A percentile compares a stretch with the other conserved stretches of the same genome.
These are phyloP conservation scores for Valencia hispanica DNA, from an alignment of 2,797 vertebrate species.

Conservation along the genomic window DNA sequence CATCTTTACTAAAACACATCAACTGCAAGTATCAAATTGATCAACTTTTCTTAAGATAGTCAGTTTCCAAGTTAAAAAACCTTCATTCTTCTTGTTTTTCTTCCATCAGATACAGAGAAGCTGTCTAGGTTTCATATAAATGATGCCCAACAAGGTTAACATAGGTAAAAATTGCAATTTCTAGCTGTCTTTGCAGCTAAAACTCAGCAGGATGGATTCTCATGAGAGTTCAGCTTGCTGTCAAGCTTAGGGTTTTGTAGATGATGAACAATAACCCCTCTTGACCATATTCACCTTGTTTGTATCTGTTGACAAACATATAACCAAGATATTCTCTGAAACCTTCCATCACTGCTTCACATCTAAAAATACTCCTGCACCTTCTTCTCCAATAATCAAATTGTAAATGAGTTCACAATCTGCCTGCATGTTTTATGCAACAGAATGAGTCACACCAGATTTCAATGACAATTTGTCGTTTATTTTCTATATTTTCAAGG, in stretches of 20 bases:
- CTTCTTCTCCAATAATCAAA: slow-evolving; percentile 18
- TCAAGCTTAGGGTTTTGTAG: slow-evolving; percentile 26
- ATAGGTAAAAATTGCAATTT: background rate
- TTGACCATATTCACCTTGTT: slow-evolving; percentile 26
- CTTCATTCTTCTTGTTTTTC: background rate
- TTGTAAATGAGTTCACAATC: slow-evolving; percentile 23
- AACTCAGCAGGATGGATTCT: background rate
- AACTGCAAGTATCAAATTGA: background rate
- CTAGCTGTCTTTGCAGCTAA: background rate
- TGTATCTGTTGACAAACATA: slow-evolving; percentile 41
- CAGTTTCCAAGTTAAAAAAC: background rate
- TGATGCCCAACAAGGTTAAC: background rate
- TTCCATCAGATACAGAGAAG: background rate
- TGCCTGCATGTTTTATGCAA: slow-evolving; percentile 25
- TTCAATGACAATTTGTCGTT: slow-evolving; percentile 87
- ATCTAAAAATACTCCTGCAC: slow-evolving; percentile 8
- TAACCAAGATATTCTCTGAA: slow-evolving; percentile 11
- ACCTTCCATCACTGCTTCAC: slow-evolving; percentile 22
- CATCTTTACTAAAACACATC: background rate
- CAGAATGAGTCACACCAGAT: slow-evolving; percentile 63
- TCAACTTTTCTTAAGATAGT: background rate
- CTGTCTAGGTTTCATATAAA: background rate
- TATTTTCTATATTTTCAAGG: slow-evolving; percentile 89
- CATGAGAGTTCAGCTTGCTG: background rate
- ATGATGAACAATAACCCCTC: slow-evolving; percentile 59